Conservation (phyloP, 1,140 invertebrate genomes). For the Plodia interpunctella region DNA sequence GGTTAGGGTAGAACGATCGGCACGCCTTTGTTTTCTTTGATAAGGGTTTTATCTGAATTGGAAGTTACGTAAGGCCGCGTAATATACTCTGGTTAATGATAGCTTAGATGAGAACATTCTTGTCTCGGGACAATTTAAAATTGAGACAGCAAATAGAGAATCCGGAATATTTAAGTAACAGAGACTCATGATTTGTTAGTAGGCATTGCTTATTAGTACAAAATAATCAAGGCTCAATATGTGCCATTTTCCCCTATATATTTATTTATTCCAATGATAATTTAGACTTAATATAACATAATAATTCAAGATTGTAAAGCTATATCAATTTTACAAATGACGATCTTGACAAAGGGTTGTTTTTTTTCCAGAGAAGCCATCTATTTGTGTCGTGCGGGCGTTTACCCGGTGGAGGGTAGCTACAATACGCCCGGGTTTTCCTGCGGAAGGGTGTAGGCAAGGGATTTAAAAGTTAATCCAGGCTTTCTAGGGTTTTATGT, state of each 20-base stretch:
- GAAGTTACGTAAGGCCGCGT: slow-evolving; percentile 13
- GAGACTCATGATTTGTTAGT: too few relatives aligned
- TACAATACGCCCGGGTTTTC: neutral
- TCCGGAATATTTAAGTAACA: too few relatives aligned
- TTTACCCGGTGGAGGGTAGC: neutral
- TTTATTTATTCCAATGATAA: neutral
- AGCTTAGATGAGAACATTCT: too few relatives aligned
- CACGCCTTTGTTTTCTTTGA: slow-evolving; percentile 27
- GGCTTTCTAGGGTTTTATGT: neutral
- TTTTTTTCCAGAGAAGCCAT: slow-evolving; percentile 8
- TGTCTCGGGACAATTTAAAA: too few relatives aligned
- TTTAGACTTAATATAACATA: neutral
- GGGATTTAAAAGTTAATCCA: neutral
- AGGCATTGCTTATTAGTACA: neutral
- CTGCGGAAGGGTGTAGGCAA: neutral
- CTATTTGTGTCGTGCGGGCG: slow-evolving; percentile 1
- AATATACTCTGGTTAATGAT: neutral
- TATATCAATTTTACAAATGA: neutral
- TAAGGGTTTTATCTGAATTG: slow-evolving; percentile 24
- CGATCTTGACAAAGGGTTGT: neutral
- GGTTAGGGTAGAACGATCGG: slow-evolving; percentile 24
- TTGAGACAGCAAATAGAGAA: too few relatives aligned
- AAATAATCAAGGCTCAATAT: too few relatives aligned
- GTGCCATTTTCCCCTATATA: too few relatives aligned
- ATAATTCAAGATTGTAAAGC: neutral